Percentiles rank a stretch among this genome's conserved stretches.
phyloP scores from a whole-genome alignment of 2,888 invertebrate genomes.

The Ypsolopha scabrella region DNA sequence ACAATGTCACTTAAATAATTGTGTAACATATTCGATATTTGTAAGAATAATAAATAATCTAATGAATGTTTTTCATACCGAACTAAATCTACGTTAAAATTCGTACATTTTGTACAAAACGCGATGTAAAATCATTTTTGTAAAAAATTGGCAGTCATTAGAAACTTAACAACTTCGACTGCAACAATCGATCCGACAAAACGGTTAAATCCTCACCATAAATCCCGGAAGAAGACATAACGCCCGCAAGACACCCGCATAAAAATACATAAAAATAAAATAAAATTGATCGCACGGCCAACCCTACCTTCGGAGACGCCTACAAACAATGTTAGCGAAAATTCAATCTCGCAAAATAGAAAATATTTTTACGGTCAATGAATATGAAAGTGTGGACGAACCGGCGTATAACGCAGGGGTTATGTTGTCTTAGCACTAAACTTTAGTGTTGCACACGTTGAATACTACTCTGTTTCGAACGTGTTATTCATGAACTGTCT shows the following conservation, averaged over 20 bases:
- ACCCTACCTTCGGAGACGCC: slow-evolving; percentile 39
- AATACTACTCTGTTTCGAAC: slow-evolving; percentile 10
- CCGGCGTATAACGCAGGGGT: slow-evolving; percentile 24
- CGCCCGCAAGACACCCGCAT: slow-evolving; percentile 2
- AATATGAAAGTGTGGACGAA: slow-evolving; percentile 52
- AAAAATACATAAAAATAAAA: slow-evolving; percentile 25
- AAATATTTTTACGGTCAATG: slow-evolving; percentile 65
- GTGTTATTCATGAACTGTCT: neutral
- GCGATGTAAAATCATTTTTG: too few relatives aligned
- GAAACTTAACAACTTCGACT: too few relatives aligned
- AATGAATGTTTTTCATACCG: too few relatives aligned
- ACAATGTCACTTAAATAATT: too few relatives aligned
- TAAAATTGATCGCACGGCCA: slow-evolving; percentile 32
- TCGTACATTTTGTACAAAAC: too few relatives aligned
- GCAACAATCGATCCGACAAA: too few relatives aligned
- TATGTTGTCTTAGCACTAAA: slow-evolving; percentile 36
- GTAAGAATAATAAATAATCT: too few relatives aligned
- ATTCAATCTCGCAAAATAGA: slow-evolving; percentile 64
- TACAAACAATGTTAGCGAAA: slow-evolving; percentile 57
- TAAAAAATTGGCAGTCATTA: too few relatives aligned
- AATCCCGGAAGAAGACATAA: too few relatives aligned
- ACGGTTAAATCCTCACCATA: too few relatives aligned
- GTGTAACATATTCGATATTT: too few relatives aligned
- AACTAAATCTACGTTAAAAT: too few relatives aligned
- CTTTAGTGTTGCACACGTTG: slow-evolving; percentile 14